Percentiles rank a stretch among this genome's conserved stretches.
Conservation (phyloP, 2,888 invertebrate species). For the Blomia tropicalis region DNA sequence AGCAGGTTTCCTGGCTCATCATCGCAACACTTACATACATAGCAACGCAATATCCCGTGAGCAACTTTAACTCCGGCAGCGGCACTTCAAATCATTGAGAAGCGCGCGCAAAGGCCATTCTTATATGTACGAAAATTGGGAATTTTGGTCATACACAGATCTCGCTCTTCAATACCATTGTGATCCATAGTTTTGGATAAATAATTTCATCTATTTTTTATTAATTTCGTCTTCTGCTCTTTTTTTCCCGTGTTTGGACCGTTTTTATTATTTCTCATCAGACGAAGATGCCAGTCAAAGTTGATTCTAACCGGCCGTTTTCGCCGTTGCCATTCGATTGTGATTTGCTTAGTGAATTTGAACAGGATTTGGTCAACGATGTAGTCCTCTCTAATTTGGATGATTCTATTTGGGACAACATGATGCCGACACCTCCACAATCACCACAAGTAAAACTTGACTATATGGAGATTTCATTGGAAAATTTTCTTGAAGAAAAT, state of each 20-base stretch:
- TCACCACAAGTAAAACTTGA: conserved; percentile 22
- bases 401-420: conserved; percentile 23
- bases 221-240: too few species aligned
- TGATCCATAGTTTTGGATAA: background rate
- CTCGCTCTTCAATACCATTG: background rate
- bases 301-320: conserved; percentile 4
- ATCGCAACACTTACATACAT: background rate
- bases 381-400: background rate
- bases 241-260: too few species aligned
- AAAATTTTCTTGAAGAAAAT: background rate
- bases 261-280: too few species aligned
- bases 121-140: too few species aligned
- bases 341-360: conserved; percentile 18
- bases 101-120: background rate
- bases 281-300: conserved; percentile 24
- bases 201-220: too few species aligned
- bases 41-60: background rate
- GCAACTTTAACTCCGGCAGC: background rate
- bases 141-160: background rate
- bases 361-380: conserved; percentile 15
- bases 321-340: conserved; percentile 7
- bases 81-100: background rate
- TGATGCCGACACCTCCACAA: conserved; percentile 23
- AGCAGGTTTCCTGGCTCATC: background rate
- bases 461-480: conserved; percentile 6